phyloP scores from a whole-genome alignment of 37 sponge, comb jelly and placozoan genomes.

The Trichoplax adhaerens region DNA sequence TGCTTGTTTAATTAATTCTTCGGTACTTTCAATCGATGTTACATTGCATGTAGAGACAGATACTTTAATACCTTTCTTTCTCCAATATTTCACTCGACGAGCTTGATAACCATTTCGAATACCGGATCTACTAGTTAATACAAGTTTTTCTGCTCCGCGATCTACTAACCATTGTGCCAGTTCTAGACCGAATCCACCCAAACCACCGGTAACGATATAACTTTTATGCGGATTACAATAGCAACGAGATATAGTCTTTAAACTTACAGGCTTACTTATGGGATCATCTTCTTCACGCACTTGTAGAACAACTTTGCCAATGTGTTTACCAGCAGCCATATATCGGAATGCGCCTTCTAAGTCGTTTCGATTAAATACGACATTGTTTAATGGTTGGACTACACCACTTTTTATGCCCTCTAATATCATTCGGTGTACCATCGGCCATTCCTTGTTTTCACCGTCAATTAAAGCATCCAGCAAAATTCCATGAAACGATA shows the following conservation, averaged over 20 bases:
- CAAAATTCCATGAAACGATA: constrained; percentile 17
- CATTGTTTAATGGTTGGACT: constrained; percentile 10
- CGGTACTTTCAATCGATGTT: too few relatives aligned
- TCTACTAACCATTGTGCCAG: constrained; percentile 25
- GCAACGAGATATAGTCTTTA: too few relatives aligned
- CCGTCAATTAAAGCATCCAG: constrained; percentile 17
- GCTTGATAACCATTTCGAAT: constrained; percentile 8
- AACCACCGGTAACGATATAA: constrained; percentile 33
- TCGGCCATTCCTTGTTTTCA: constrained; percentile 11
- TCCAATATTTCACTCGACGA: constrained; percentile 2
- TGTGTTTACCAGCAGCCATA: constrained; percentile 20
- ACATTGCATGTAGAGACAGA: not conserved
- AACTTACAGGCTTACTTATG: too few relatives aligned
- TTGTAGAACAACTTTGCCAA: constrained; percentile 16
- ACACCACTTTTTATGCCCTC: constrained; percentile 13
- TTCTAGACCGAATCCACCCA: constrained; percentile 39
- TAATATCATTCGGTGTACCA: constrained; percentile 1
- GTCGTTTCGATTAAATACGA: constrained; percentile 5
- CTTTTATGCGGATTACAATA: constrained; percentile 3
- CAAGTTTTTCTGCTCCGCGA: not conserved
- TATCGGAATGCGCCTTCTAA: constrained; percentile 16
- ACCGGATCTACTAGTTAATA: constrained; percentile 24
- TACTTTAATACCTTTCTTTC: not conserved
- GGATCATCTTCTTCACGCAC: constrained; percentile 1
- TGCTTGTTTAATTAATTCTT: too few relatives aligned